A percentile compares a stretch with the other conserved stretches of the same genome.
Evolutionary conservation across 2,888 invertebrate genomes (phyloP).

Genomic region (Amphiduros pacificus): DNA sequence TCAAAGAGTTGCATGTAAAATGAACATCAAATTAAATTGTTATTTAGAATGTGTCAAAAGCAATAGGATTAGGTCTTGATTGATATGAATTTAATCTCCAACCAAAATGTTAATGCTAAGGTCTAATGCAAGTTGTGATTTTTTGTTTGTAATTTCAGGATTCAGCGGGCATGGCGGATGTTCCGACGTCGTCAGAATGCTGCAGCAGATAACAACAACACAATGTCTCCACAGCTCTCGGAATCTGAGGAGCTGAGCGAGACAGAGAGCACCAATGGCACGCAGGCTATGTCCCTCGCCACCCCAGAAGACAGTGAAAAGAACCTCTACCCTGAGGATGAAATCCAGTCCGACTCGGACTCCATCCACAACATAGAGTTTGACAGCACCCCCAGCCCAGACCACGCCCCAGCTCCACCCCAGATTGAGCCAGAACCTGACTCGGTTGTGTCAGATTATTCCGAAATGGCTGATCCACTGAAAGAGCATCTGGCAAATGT

Average conservation of each 20-base stretch:
- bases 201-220: constrained; percentile 10
- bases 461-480: constrained; percentile 45
- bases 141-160: constrained; percentile 21
- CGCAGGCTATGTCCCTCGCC: constrained; percentile 32
- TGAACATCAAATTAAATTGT: too few relatives aligned
- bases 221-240: constrained; percentile 11
- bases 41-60: too few relatives aligned
- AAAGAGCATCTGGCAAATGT: constrained; percentile 37
- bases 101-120: not conserved
- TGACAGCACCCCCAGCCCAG: too few relatives aligned
- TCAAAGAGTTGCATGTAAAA: too few relatives aligned
- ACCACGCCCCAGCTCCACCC: too few relatives aligned
- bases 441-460: constrained; percentile 47
- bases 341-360: constrained; percentile 10
- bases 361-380: too few relatives aligned
- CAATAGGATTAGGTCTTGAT: too few relatives aligned
- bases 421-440: constrained; percentile 28
- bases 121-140: not conserved
- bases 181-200: not conserved
- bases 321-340: constrained; percentile 6
- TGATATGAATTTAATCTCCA: too few relatives aligned
- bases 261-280: constrained; percentile 16
- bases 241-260: constrained; percentile 21
- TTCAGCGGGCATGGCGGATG: constrained; percentile 37
- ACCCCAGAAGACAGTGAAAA: constrained; percentile 26